phyloP scores from a whole-genome alignment of 2,113 vertebrate genomes.

The Vidua macroura region DNA sequence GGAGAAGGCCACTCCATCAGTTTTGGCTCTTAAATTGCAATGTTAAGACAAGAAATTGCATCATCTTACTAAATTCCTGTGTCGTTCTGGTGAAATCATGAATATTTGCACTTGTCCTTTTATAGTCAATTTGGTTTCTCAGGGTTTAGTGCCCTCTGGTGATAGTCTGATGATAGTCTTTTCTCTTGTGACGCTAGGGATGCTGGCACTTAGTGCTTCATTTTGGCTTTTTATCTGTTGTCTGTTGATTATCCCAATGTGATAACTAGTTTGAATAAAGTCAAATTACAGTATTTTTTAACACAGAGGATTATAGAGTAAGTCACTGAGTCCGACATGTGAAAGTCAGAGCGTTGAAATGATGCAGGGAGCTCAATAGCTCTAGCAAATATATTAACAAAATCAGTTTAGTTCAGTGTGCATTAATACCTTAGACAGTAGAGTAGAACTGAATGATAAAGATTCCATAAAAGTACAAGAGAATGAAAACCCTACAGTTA shows the following conservation, averaged over 20 bases:
- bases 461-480: neutral
- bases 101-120: neutral
- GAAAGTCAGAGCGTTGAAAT: neutral
- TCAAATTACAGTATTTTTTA: neutral
- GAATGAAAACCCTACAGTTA: neutral
- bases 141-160: slow-evolving; percentile 13
- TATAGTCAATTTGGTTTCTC: neutral
- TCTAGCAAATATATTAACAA: neutral
- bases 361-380: neutral
- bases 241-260: neutral
- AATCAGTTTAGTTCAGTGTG: neutral
- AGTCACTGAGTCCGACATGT: neutral
- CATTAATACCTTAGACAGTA: neutral
- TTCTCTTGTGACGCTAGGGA: neutral
- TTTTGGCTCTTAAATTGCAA: neutral
- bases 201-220: neutral
- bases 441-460: neutral
- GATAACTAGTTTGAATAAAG: neutral
- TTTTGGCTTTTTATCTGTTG: neutral
- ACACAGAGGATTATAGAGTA: neutral
- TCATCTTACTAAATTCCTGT: neutral
- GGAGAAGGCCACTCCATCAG: neutral
- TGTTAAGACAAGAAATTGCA: neutral
- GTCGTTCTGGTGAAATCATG: neutral
- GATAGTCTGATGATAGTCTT: neutral